Conservation (phyloP, 2,797 vertebrate genomes). For the Limnodromus scolopaceus region DNA sequence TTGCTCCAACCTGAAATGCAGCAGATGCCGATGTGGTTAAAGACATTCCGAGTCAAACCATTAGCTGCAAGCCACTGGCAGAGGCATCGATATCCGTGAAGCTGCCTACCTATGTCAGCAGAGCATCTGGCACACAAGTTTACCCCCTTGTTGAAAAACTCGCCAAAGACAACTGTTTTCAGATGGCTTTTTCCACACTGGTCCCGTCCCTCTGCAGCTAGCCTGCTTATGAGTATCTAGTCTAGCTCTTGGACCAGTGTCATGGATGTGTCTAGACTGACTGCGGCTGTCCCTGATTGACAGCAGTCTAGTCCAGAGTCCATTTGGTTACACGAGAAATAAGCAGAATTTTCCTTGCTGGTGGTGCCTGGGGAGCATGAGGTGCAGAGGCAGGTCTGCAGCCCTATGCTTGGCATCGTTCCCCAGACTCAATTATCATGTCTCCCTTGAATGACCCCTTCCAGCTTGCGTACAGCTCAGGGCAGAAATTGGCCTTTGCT, state of each 20-base stretch:
- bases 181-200: neutral
- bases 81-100: neutral
- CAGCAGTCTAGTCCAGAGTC: neutral
- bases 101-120: neutral
- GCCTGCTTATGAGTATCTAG: neutral
- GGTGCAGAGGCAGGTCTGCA: neutral
- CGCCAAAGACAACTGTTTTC: neutral
- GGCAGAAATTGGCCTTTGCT: neutral
- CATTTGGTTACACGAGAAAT: neutral
- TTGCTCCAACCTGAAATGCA: neutral
- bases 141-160: neutral
- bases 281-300: neutral
- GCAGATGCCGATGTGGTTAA: neutral
- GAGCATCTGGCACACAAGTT: neutral
- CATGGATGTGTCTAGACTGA: neutral
- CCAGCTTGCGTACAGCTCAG: neutral
- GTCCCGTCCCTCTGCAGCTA: neutral
- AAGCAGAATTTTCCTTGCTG: neutral
- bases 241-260: neutral
- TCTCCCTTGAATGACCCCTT: neutral
- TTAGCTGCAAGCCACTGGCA: neutral
- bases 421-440: neutral
- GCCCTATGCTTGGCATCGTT: neutral
- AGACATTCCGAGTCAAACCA: neutral
- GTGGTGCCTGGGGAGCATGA: rapidly evolving